Base-by-base conservation (phyloP, 2,888 invertebrate species). In the Zaprionus lineosus region DNA sequence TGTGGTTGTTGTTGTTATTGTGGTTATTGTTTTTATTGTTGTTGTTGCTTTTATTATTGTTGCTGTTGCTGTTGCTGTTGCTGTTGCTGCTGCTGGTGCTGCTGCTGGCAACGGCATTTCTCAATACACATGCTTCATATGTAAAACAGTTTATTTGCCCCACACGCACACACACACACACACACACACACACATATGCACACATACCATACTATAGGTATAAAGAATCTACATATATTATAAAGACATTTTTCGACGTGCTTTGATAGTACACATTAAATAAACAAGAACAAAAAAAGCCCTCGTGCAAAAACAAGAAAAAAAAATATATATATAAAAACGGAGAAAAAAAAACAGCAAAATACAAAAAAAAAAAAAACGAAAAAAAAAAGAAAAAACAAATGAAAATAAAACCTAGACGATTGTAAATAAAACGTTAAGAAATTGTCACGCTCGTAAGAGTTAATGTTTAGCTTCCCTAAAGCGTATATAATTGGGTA, bases 61-160 rank as follows among this genome's bases (percentile, higher is more conserved):
- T n/a, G n/a, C n/a, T 58, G 29, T 8, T 34, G n/a, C 0, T 58
- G 44, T 14, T 41, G 24, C 24, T 55, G 43, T 33, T 52, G 48
- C 9, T 39, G 37, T n/a, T n/a, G n/a, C 8, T 47, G 26, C 6
- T 59, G 50, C 9, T 56, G 51, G 11, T 39, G 51, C 12, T 50
- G 58, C 40, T 37, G 71, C 51, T 72, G 53, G 59, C 77, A 68
- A 64, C 74, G 73, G 63, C 79, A 78, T 67, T 82, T 74, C 50
- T 74, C 41, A 44, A 50, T 50, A 81, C 62, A 65, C 47, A 66
- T 68, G 62, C 28, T 36, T 58, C 48, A 44, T 73, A 58, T 37
- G 43, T 57, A 71, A 63, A 74, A 34, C 64, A 74, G 71, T 64
- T 60, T 58, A 72, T 65, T 65, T 69, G 64, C 67, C 52, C 34